Evolutionary conservation across 30 jellyfish, hydroid and myxozoan species (phyloP).

Genomic region (Hydractinia echinata): DNA sequence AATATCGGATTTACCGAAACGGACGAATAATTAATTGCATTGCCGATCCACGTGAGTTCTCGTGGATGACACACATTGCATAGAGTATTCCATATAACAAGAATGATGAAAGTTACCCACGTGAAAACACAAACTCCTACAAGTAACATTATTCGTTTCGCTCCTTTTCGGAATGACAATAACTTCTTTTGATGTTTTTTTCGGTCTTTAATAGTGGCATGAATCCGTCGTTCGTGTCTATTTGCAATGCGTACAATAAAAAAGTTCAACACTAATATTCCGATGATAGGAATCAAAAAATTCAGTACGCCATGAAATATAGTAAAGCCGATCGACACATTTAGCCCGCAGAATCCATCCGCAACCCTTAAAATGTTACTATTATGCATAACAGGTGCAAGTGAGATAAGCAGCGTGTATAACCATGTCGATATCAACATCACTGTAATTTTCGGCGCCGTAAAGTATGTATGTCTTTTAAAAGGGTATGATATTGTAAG

Average conservation of each 20-base stretch:
- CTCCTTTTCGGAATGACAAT: conserved; percentile 68
- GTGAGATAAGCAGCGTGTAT: conserved; percentile 52
- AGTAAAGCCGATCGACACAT: conserved; percentile 32
- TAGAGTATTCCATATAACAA: conserved; percentile 44
- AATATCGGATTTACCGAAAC: conserved; percentile 76
- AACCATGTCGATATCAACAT: conserved; percentile 60
- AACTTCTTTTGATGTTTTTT: conserved; percentile 50
- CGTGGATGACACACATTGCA: conserved; percentile 43
- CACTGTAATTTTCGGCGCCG: conserved; percentile 35
- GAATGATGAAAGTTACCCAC: conserved; percentile 59
- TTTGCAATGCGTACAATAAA: conserved; percentile 66
- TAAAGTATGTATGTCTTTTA: conserved; percentile 43
- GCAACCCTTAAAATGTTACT: conserved; percentile 29
- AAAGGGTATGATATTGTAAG: conserved; percentile 62
- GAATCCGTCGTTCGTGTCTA: conserved; percentile 53
- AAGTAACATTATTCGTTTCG: conserved; percentile 65
- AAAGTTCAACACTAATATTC: conserved; percentile 53
- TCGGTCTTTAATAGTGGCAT: conserved; percentile 32
- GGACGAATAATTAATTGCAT: conserved; percentile 51
- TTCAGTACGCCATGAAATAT: conserved; percentile 64
- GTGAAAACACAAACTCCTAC: conserved; percentile 68
- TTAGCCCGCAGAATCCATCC: conserved; percentile 32
- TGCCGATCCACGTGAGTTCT: conserved; percentile 53
- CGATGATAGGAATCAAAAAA: conserved; percentile 50
- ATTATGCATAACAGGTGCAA: conserved; percentile 66